Conservation (phyloP, 2,797 vertebrate species). For the Chrysocyon brachyurus region DNA sequence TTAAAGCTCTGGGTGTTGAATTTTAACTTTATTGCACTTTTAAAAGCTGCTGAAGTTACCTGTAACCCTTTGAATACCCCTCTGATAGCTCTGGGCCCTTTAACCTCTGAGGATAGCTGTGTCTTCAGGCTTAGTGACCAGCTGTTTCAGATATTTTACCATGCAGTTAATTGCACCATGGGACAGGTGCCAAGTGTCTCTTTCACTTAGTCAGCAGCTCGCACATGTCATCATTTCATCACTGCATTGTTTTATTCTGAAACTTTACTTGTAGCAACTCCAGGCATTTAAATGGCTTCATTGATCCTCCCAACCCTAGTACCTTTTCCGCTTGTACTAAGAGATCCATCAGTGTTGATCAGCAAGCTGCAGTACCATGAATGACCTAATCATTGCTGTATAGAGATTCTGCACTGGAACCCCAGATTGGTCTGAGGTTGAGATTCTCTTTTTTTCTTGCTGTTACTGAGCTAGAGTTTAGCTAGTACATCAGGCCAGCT, state of each 20-base stretch:
- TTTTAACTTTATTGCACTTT: slow-evolving; percentile 67
- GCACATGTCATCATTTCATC: slow-evolving; percentile 66
- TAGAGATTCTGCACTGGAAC: not conserved
- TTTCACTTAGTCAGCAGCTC: slow-evolving; percentile 80
- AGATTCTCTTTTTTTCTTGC: slow-evolving; percentile 50
- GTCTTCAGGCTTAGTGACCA: slow-evolving; percentile 34
- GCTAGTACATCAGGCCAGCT: not conserved
- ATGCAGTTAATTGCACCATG: slow-evolving; percentile 77
- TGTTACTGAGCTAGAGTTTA: not conserved
- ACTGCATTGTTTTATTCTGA: slow-evolving; percentile 22
- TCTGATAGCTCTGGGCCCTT: not conserved
- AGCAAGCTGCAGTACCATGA: slow-evolving; percentile 30
- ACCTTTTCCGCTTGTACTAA: not conserved
- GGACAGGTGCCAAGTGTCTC: not conserved
- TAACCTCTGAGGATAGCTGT: slow-evolving; percentile 3
- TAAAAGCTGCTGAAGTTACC: not conserved
- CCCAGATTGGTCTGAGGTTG: slow-evolving; percentile 12
- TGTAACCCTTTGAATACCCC: not conserved
- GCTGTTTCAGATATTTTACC: slow-evolving; percentile 83
- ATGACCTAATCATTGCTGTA: slow-evolving; percentile 14
- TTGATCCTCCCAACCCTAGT: not conserved
- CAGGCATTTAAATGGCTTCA: slow-evolving; percentile 29
- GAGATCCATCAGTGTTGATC: not conserved
- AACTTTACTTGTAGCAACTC: slow-evolving; percentile 28
- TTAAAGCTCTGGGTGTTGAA: not conserved